Evolutionary conservation across 2,888 invertebrate species (phyloP), one percentile per base, ranked within the genome.

Genomic region (Hyppa rectilinea): DNA sequence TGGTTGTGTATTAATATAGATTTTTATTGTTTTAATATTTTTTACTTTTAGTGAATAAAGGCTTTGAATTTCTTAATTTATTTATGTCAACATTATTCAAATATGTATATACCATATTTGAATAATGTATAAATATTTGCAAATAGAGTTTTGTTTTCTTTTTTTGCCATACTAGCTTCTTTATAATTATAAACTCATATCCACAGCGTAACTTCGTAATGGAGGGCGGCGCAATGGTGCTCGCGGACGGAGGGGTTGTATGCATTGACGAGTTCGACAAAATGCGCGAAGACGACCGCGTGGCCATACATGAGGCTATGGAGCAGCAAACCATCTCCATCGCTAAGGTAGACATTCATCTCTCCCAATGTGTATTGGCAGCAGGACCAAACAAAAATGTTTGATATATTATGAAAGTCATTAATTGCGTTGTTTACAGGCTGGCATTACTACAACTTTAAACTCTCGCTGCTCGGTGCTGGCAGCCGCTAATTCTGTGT

Each of bases 261-360:
- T 99, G 99, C 92, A 99, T 99, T 90, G 99, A 99, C 93, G 99
- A 99, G 95, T 99, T 99, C 92, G 99, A 99, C 94, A 99, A 99
- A 96, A 99, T 99, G 99, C 97, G 99, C 66, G 99, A 99, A 93
- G 99, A 99, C 91, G 99, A 99, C 93, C 96, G 99, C 81, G 99
- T 99, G 12, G 99, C 99, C 52, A 99, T 99, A 90, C 99, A 99
- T 93, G 99, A 99, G 95, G 99, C 99, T 34, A 99, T 99, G 99
- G 99, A 99, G 91, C 99, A 99, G 90, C 99, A 99, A 94, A 99
- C 99, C 4, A 99, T 99, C 88, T 99, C 99, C 1, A 99, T 99
- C 84, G 99, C 99, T 2, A 99, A 99, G 96, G 97, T 97, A 91
- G 2, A n/a, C 17, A 43, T 49, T 23, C 31, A 45, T 50, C 31